Evolutionary conservation across 2,797 vertebrate species (phyloP), one percentile per base, ranked within the genome.

Genomic region (Diplodus sargus): DNA sequence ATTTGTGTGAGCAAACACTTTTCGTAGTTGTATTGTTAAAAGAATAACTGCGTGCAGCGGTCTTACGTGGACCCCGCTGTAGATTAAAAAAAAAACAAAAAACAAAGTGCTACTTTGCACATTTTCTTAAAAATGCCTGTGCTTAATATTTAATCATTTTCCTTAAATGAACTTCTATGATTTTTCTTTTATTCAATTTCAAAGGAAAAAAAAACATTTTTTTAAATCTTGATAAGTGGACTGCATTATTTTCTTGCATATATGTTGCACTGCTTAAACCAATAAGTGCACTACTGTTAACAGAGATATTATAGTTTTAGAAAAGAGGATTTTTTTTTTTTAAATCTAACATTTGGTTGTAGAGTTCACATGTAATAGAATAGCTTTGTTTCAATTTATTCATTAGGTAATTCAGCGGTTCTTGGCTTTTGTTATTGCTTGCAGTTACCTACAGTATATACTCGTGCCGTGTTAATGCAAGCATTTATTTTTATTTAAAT

Each of bases 251-350:
- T 95, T 95, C 92, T 95, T 95, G 94, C 95, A 94, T 95, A 95
- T 95, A 95, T 95, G 95, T 96, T 96, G 95, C 95, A 96, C 95
- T 96, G 95, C 95, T 95, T 95, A 94, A 95, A 95, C 95, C 95
- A 94, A 95, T 94, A 95, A 96, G 95, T 96, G 95, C 95, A 96
- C 95, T 96, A 96, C 95, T 96, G 95, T 95, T 96, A 95, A 95
- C 94, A 95, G 94, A 95, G 93, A 94, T 94, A 91, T 94, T 94
- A 92, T 95, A 95, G 94, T 95, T 95, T 94, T 95, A 91, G 91
- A 91, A 92, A 94, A 93, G 81, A 92, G 66, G 71, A 79, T 91
- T 92, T 89, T 87, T 89, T 90, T 88, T 89, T 93, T 88, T 85
- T 85, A 74, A 86, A 92, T 92, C 88, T 90, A 87, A 93, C 92